phyloP scores from a whole-genome alignment of 2,113 vertebrate species.

The Nothobranchius furzeri region DNA sequence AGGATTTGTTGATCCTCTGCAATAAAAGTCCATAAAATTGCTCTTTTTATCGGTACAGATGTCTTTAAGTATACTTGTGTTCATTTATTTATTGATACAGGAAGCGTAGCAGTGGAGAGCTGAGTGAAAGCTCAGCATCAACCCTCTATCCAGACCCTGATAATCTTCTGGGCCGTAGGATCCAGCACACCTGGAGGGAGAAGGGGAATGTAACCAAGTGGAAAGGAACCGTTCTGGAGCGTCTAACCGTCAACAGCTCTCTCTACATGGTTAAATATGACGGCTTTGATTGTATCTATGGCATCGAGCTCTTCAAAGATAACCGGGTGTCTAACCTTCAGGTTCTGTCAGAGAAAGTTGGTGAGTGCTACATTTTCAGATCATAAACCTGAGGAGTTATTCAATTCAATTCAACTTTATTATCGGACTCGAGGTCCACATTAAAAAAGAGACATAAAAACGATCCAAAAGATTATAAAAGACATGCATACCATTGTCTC shows the following conservation, averaged over 20 bases:
- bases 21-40: background rate
- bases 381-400: background rate
- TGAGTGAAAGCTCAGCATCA: slow-evolving; percentile 72
- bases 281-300: slow-evolving; percentile 83
- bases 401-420: too few relatives aligned
- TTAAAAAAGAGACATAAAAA: too few relatives aligned
- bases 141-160: slow-evolving; percentile 77
- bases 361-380: slow-evolving; percentile 63
- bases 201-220: slow-evolving; percentile 82
- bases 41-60: background rate
- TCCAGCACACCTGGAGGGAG: slow-evolving; percentile 84
- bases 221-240: slow-evolving; percentile 84
- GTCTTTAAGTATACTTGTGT: background rate
- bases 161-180: slow-evolving; percentile 79
- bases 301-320: slow-evolving; percentile 85
- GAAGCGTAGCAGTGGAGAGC: slow-evolving; percentile 84
- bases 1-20: background rate
- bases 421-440: too few relatives aligned
- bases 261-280: slow-evolving; percentile 86
- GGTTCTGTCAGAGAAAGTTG: slow-evolving; percentile 80
- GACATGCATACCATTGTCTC: too few relatives aligned
- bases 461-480: too few relatives aligned
- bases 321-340: slow-evolving; percentile 80
- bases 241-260: slow-evolving; percentile 77
- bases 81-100: slow-evolving; percentile 41